Evolutionary conservation across 2,888 invertebrate genomes (phyloP), one percentile per base, ranked within the genome.

Genomic region (Napeogenes inachia): DNA sequence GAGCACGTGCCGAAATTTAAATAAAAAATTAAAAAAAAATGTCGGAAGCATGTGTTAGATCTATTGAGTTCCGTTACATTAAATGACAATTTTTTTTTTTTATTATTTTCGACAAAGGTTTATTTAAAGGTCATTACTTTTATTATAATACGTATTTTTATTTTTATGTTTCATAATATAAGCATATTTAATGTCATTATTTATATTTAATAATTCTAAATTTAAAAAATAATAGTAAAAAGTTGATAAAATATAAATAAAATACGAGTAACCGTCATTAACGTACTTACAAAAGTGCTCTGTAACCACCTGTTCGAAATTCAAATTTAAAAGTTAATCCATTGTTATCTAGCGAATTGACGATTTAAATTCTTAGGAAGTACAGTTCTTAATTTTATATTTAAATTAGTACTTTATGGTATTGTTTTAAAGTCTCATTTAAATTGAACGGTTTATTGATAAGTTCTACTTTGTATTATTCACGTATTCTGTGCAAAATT

Each of bases 1-100:
- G 74, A 68, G 68, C 84, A 80, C 84, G 84, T 75, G 83, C 79
- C 80, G 66, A 69, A 64, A 79, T 79, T 79, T 74, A 70, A 75
- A 77, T 72, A 77, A 68, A 58, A 64, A 21, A 21, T 1, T 56
- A 45, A 56, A 59, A 74, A 76, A 75, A 69, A 67, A 72, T 68
- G 63, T 69, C 68, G 68, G 69, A 63, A 70, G 73, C 79, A 78
- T 78, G 73, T 80, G 79, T 70, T 68, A 47, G 54, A 59, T 45
- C 46, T 64, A 66, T 59, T 45, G 61, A 55, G 61, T 53, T 59
- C 59, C 60, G 53, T 63, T 54, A 42, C 4, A 32, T 38, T 6
- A 45, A 32, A 10, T 3, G 10, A 42, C 12, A 10, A 6, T 10
- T 6, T 10, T 42, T 10, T 8, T 42, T 10, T 42, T 42, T 42